Evolutionary conservation across 2,888 invertebrate genomes (phyloP), one percentile per base, ranked within the genome.

Genomic region (Octonoba sinensis): DNA sequence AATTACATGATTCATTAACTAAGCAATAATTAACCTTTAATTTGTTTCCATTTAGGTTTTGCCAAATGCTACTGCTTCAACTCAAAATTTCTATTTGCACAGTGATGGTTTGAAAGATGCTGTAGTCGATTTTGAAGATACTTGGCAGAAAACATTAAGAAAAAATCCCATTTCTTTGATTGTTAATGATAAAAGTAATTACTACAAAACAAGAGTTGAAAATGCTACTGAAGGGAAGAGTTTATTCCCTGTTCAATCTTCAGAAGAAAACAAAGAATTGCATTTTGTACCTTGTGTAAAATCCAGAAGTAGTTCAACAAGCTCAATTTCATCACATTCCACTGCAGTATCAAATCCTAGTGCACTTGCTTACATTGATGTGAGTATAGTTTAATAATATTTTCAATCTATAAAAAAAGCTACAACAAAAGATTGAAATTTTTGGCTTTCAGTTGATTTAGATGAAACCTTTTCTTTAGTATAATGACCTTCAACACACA

Each of bases 251-350:
- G 47, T 3, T 62, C 18, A 27, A 44, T 24, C 70, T 11, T 46
- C 51, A 8, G 20, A 13, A 18, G 36, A 36, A 36, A 36, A 11
- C 36, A 36, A 36, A 36, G 36, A 36, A 36, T 36, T 11, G 36
- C 36, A 47, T 49, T 22, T 56, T 46, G 16, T 27, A 12, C 71
- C 56, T 13, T 36, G 36, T 36, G 36, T 36, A 8, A 36, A 36
- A 36, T 83, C 86, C 83, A 59, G 86, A 44, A 86, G 86, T 16
- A 88, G 87, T 73, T 88, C 88, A 1, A 84, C 86, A 57, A 87
- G 87, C 82, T 89, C 89, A 16, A 84, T 88, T 59, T 87, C 87
- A 0, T 88, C 88, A 12, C 86, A 87, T 72, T 88, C 88, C n/a
- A 88, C 88, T 20, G 59, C 72, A n/a, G 47, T 84, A 20, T 85